A percentile compares a stretch with the other conserved stretches of the same genome.
These are phyloP conservation scores for Troilus luridus DNA, from an alignment of 2,888 invertebrate species.

Conservation along the genomic window DNA sequence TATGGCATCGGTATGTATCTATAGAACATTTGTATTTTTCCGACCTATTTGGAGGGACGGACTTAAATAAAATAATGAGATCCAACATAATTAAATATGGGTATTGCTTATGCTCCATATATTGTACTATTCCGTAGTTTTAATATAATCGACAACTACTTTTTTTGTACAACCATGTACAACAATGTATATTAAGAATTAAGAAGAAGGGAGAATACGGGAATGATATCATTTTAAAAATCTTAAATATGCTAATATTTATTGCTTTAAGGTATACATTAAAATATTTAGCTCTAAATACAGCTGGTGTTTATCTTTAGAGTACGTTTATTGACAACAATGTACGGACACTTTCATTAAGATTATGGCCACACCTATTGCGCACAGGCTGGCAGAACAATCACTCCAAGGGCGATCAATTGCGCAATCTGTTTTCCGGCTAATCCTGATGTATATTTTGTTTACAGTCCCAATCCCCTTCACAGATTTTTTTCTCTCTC, in stretches of 20 bases:
- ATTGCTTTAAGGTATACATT: neutral
- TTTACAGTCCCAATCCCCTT: neutral
- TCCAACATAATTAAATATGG: no score
- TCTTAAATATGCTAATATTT: neutral
- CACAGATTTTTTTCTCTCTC: neutral
- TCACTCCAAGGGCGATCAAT: constrained; percentile 6
- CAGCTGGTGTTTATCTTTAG: neutral
- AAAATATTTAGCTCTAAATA: neutral
- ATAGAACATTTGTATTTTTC: no score
- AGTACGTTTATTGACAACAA: neutral
- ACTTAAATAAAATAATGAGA: no score
- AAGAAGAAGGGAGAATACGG: neutral
- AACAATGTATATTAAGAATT: no score
- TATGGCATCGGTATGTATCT: no score
- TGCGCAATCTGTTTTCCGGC: constrained; percentile 21
- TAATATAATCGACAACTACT: no score
- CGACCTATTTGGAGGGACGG: no score
- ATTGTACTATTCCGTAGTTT: no score
- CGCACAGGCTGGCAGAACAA: neutral
- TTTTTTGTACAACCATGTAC: no score
- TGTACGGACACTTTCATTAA: neutral
- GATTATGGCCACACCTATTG: constrained; percentile 10
- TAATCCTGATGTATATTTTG: constrained; percentile 6
- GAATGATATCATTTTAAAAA: neutral
- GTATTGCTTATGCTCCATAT: no score